These are phyloP conservation scores for Saccopteryx leptura DNA, from an alignment of 2,113 vertebrate species.

Conservation along the genomic window DNA sequence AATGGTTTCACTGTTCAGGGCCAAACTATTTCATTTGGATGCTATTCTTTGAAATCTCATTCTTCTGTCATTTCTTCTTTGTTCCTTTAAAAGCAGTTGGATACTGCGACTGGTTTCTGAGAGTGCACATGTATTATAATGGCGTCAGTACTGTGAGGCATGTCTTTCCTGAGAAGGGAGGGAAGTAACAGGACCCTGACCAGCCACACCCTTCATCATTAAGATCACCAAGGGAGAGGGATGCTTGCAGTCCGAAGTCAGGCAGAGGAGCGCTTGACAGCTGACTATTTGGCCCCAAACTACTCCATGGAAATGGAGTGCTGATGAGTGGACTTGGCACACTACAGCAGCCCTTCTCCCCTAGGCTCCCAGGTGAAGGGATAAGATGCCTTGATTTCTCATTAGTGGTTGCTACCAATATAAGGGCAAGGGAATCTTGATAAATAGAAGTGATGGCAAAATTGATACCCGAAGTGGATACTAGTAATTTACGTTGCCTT, in stretches of 20 bases:
- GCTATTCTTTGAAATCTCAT: constrained; percentile 21
- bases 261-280: constrained; percentile 17
- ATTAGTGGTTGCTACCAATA: neutral
- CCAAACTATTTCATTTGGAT: neutral
- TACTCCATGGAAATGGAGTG: neutral
- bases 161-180: constrained; percentile 39
- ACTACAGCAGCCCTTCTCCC: neutral
- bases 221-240: constrained; percentile 30
- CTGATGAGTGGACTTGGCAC: constrained; percentile 28
- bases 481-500: neutral
- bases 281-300: constrained; percentile 4
- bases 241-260: constrained; percentile 3
- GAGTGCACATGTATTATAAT: neutral
- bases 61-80: constrained; percentile 41
- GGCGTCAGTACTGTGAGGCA: neutral
- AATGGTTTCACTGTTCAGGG: neutral
- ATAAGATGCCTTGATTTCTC: neutral
- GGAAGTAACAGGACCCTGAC: constrained; percentile 3
- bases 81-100: constrained; percentile 41
- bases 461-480: neutral
- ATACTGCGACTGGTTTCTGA: neutral
- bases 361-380: neutral
- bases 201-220: neutral
- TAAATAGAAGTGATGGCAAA: neutral
- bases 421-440: neutral